phyloP scores from a whole-genome alignment of 2,797 vertebrate species.

The Bradypus variegatus region DNA sequence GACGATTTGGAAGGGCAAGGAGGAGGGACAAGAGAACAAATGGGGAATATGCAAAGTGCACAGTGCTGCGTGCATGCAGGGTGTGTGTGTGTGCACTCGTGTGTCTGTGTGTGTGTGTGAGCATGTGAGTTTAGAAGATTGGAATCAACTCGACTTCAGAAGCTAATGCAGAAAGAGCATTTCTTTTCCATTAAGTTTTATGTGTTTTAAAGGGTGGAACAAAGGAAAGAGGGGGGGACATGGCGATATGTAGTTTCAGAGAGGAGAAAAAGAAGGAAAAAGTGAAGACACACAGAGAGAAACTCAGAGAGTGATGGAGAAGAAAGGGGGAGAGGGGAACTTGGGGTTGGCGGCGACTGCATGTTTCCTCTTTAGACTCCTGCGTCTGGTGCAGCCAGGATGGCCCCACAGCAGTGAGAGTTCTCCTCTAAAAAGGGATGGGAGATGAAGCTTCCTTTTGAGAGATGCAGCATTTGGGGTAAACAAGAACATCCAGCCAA shows the following conservation, averaged over 20 bases:
- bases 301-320: background rate
- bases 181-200: background rate
- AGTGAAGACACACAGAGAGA: background rate
- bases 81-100: background rate
- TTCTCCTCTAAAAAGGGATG: background rate
- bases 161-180: background rate
- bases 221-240: background rate
- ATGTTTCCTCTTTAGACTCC: background rate
- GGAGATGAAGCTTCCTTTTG: conserved; percentile 43
- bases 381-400: background rate
- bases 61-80: background rate
- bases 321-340: background rate
- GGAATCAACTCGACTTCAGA: background rate
- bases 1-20: background rate
- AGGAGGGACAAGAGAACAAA: background rate
- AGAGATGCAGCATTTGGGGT: background rate
- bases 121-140: background rate
- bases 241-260: background rate
- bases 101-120: no score
- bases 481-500: conserved; percentile 7
- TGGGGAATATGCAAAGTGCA: background rate
- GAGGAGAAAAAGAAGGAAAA: background rate
- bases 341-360: rapidly evolving
- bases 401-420: background rate
- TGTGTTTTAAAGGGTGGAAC: background rate